Conservation (phyloP, 2,113 vertebrate species). For the Peucedramus taeniatus region DNA sequence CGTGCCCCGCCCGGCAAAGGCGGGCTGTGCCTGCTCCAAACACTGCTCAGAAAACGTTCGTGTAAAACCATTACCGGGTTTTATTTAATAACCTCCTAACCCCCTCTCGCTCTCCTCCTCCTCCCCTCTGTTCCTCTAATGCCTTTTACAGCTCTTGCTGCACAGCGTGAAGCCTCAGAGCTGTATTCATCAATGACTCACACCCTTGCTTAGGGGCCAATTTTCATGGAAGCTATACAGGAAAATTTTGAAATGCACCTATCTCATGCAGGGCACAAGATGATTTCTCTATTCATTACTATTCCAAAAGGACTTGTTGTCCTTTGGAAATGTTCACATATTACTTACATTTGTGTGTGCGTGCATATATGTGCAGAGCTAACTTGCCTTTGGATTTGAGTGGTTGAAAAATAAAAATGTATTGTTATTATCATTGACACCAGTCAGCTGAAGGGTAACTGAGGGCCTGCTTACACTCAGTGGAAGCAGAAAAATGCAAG, state of each 20-base stretch:
- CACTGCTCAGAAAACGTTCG: conserved; percentile 27
- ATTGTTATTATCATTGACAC: conserved; percentile 35
- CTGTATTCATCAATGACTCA: conserved; percentile 71
- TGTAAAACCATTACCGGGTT: conserved; percentile 61
- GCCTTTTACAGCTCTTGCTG: conserved; percentile 65
- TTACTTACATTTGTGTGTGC: conserved; percentile 50
- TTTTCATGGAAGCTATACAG: conserved; percentile 68
- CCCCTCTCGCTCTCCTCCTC: conserved; percentile 58
- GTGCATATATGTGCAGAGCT: conserved; percentile 10
- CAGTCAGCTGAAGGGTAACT: conserved; percentile 37
- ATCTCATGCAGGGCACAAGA: conserved; percentile 69
- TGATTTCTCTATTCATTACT: conserved; percentile 71
- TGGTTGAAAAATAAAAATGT: conserved; percentile 43
- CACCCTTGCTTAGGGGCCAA: conserved; percentile 70
- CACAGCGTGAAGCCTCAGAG: conserved; percentile 63
- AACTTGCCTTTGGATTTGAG: conserved; percentile 45
- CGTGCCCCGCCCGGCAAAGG: background rate
- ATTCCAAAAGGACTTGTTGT: conserved; percentile 65
- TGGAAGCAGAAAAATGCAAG: background rate
- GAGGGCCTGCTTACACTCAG: background rate
- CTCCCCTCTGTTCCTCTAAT: conserved; percentile 71
- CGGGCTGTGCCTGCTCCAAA: conserved; percentile 12
- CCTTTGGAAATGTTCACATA: conserved; percentile 59
- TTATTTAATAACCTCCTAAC: conserved; percentile 68
- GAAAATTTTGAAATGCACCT: conserved; percentile 65